phyloP scores from a whole-genome alignment of 2,797 vertebrate genomes.

The Arctocebus calabarensis region DNA sequence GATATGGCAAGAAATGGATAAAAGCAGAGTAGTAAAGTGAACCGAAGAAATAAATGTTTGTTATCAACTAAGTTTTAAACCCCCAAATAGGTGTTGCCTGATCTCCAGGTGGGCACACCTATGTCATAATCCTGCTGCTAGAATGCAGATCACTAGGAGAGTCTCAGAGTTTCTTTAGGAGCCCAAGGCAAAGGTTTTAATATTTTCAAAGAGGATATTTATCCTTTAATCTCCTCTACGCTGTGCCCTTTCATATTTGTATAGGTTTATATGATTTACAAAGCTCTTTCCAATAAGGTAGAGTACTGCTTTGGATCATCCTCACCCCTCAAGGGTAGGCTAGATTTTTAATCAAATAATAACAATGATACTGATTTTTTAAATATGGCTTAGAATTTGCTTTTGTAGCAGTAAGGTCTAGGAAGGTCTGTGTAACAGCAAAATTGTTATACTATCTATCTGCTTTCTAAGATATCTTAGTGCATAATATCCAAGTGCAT shows the following conservation, averaged over 20 bases:
- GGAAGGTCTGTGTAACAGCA: neutral
- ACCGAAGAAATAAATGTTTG: neutral
- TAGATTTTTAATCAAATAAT: constrained; percentile 42
- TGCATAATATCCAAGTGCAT: neutral
- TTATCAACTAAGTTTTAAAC: neutral
- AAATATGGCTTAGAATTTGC: neutral
- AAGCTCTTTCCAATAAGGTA: constrained; percentile 29
- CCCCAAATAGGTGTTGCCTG: neutral
- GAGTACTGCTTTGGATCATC: neutral
- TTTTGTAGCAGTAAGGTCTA: neutral
- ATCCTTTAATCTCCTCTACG: neutral
- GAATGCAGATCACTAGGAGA: neutral
- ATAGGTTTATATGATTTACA: constrained; percentile 13
- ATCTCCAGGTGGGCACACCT: neutral
- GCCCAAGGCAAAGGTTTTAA: constrained; percentile 34
- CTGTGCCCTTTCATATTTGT: constrained; percentile 27
- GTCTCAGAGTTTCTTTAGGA: constrained; percentile 54
- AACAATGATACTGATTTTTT: neutral
- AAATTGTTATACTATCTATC: neutral
- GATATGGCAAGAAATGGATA: neutral
- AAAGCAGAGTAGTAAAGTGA: neutral
- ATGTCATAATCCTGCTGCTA: neutral
- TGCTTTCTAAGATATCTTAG: neutral
- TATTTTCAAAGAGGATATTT: neutral
- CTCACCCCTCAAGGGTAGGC: neutral